Evolutionary conservation across 2,797 vertebrate genomes (phyloP).

Genomic region (Parotocinclus haroldoi): DNA sequence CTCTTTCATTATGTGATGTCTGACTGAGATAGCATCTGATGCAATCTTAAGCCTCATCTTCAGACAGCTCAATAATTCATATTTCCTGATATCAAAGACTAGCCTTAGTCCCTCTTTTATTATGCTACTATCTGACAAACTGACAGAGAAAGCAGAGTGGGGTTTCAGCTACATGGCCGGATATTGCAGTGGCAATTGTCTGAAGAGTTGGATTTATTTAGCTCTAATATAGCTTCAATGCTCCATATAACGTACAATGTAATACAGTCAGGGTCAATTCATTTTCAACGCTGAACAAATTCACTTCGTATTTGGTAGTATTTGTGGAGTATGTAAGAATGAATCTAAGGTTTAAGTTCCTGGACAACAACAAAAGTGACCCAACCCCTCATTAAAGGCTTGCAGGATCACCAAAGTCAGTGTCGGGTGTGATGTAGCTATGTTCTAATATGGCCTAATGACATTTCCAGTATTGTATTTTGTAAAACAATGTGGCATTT

Average conservation of each 20-base stretch:
- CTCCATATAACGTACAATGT: constrained; percentile 5
- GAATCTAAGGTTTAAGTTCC: background rate
- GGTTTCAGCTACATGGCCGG: constrained; percentile 39
- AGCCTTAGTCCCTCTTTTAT: constrained; percentile 48
- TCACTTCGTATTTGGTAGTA: constrained; percentile 13
- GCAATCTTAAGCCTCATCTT: constrained; percentile 53
- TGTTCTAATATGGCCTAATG: too few relatives aligned
- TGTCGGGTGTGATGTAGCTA: too few relatives aligned
- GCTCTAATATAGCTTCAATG: constrained; percentile 31
- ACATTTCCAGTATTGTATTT: too few relatives aligned
- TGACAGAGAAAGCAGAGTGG: constrained; percentile 51
- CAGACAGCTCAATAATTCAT: constrained; percentile 55
- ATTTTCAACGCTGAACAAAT: constrained; percentile 27
- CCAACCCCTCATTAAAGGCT: background rate
- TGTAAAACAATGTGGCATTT: too few relatives aligned
- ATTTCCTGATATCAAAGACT: constrained; percentile 55
- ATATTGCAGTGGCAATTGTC: constrained; percentile 49
- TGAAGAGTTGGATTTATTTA: constrained; percentile 47
- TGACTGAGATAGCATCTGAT: constrained; percentile 51
- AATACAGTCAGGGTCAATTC: constrained; percentile 6
- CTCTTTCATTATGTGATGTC: constrained; percentile 55
- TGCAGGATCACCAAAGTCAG: too few relatives aligned
- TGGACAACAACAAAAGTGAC: background rate
- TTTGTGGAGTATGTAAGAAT: background rate
- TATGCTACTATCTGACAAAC: constrained; percentile 45